Base-by-base conservation (phyloP, 2,113 vertebrate genomes). In the Morone chrysops region DNA sequence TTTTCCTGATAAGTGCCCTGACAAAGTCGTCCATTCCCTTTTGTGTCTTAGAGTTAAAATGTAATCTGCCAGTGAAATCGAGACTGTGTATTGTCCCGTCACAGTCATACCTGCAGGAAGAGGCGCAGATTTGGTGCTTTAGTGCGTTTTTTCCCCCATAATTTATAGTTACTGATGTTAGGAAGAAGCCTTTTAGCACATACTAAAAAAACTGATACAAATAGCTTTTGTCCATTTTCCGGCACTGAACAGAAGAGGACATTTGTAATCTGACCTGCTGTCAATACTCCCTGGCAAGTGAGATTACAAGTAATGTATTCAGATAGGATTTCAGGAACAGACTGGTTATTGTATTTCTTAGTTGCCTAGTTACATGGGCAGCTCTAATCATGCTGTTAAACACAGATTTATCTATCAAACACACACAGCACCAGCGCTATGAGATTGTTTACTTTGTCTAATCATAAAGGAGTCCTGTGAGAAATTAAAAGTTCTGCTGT, bases 361-460 rank as follows among this genome's bases (percentile, higher is more conserved):
- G 90, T 93, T 92, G 90, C 91, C 53, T 90, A 43, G 92, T 84
- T 91, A 93, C 90, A 60, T 14, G 60, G 1, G 38, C 69, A 43
- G 66, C 81, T 82, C 53, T 56, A 83, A 87, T 92, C 69, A 59
- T 10, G 31, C 61, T 75, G 41, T 85, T 83, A 76, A 86, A 72
- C 50, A 36, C 43, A 54, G 20, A 76, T 82, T 85, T 70, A 78
- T 92, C 59, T 63, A 20, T 70, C 22, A 72, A 77, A 68, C 41
- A 22, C 75, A 36, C 18, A 74, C 77, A 43, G 22, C 14, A 10
- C 20, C 48, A 31, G 13, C 8, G 14, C 80, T 61, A 70, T 56
- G 62, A 80, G 63, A 75, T 70, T 76, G 82, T 87, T 80, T 73
- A 76, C 74, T 65, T 31, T 77, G 17, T 40, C 11, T 65, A 71